A percentile compares a stretch with the other conserved stretches of the same genome.
Evolutionary conservation across 2,888 invertebrate genomes (phyloP).

Genomic region (Drosophila tripunctata): DNA sequence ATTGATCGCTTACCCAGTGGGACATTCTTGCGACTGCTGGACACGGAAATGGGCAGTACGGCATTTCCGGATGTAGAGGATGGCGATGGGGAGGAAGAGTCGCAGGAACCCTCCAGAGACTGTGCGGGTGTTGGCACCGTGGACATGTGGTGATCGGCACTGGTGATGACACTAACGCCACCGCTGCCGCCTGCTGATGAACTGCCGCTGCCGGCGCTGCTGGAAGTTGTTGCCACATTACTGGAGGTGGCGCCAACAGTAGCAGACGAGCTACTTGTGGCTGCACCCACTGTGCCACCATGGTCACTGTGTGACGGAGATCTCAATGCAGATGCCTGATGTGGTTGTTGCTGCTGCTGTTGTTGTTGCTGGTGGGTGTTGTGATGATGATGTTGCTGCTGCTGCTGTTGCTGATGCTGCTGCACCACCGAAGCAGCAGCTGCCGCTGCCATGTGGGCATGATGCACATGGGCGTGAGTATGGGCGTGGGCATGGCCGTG

Average conservation of each 20-base stretch:
- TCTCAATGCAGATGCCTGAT: constrained; percentile 58
- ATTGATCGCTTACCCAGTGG: constrained; percentile 79
- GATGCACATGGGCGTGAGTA: constrained; percentile 53
- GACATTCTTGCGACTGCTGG: constrained; percentile 85
- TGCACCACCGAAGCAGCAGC: constrained; percentile 68
- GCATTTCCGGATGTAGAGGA: constrained; percentile 85
- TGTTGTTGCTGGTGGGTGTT: constrained; percentile 51
- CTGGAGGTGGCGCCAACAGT: constrained; percentile 47
- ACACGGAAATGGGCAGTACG: constrained; percentile 79
- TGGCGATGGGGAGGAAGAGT: constrained; percentile 87
- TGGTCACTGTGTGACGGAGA: constrained; percentile 76
- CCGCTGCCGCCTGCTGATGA: constrained; percentile 38
- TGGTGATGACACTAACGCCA: constrained; percentile 74
- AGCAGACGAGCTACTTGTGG: constrained; percentile 50
- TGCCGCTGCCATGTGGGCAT: constrained; percentile 69
- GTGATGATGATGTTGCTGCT: constrained; percentile 44
- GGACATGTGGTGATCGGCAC: constrained; percentile 84
- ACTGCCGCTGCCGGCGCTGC: constrained; percentile 39
- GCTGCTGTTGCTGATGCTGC: constrained; percentile 47
- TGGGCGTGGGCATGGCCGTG: constrained; percentile 53
- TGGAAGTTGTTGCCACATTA: constrained; percentile 41
- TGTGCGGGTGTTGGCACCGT: constrained; percentile 84
- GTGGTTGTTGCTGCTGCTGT: constrained; percentile 58
- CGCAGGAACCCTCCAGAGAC: constrained; percentile 85
- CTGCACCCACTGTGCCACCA: constrained; percentile 49